Percentiles rank a stretch among this genome's conserved stretches.
Conservation (phyloP, 1,140 invertebrate genomes). For the Lucilia cuprina region DNA sequence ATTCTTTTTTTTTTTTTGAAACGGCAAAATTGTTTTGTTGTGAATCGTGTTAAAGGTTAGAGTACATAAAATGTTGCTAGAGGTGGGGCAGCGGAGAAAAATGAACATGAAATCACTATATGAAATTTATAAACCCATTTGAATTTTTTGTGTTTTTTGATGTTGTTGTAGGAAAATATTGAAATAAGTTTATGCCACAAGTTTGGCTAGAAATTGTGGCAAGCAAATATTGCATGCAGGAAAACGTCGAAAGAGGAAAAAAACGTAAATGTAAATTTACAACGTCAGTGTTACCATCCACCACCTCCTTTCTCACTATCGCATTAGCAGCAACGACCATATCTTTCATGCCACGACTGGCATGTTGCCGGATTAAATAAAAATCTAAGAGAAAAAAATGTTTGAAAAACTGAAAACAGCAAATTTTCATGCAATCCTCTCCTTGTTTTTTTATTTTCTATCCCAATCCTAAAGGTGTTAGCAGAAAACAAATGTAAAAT, state of each 20-base stretch:
- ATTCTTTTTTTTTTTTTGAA: not conserved
- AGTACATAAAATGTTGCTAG: not conserved
- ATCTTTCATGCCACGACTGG: not conserved
- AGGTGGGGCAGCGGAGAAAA: not conserved
- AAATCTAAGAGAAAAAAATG: not conserved
- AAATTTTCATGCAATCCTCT: not conserved
- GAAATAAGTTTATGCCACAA: conserved; percentile 14
- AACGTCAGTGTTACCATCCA: too few species aligned
- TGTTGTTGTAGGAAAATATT: not conserved
- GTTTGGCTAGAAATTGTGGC: conserved; percentile 3
- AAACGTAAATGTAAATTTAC: too few species aligned
- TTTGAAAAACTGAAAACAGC: not conserved
- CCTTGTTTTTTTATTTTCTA: not conserved
- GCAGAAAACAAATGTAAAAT: not conserved
- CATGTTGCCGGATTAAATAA: not conserved
- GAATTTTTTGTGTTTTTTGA: not conserved
- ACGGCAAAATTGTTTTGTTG: not conserved
- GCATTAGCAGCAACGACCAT: not conserved
- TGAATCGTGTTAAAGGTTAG: too few species aligned
- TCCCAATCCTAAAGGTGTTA: not conserved
- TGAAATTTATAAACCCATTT: not conserved
- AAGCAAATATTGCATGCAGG: not conserved
- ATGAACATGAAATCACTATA: not conserved
- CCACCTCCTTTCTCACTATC: too few species aligned
- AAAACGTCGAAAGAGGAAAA: not conserved